Percentiles rank a stretch among this genome's conserved stretches.
Conservation (phyloP, 2,888 invertebrate species). For the Andrena chrysosceles region DNA sequence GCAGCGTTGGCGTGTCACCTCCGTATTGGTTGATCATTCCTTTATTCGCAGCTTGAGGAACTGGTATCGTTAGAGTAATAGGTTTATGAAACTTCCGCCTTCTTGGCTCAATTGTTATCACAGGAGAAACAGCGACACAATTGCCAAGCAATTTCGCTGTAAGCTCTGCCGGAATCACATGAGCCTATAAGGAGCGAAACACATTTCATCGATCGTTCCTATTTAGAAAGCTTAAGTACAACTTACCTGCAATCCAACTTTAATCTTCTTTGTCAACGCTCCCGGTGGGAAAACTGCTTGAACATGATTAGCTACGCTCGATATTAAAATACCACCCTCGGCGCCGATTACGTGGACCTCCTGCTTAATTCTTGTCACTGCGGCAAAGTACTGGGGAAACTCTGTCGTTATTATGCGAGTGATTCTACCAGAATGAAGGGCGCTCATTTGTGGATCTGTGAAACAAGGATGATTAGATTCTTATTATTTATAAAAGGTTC, state of each 20-base stretch:
- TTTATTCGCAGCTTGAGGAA: constrained; percentile 87
- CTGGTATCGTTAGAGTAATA: constrained; percentile 97
- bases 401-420: constrained; percentile 97
- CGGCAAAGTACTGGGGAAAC: constrained; percentile 99
- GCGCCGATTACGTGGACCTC: constrained; percentile 99
- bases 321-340: constrained; percentile 98
- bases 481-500: not conserved
- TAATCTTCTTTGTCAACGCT: constrained; percentile 99
- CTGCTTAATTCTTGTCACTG: constrained; percentile 97
- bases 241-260: constrained; percentile 96
- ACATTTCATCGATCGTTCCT: not conserved
- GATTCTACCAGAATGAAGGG: constrained; percentile 89
- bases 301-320: constrained; percentile 91
- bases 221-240: not conserved
- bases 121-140: constrained; percentile 98
- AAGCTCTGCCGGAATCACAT: constrained; percentile 94
- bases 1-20: constrained; percentile 92
- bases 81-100: constrained; percentile 99
- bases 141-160: constrained; percentile 96
- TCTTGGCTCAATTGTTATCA: constrained; percentile 99
- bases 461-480: constrained; percentile 5
- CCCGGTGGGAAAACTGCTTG: constrained; percentile 96
- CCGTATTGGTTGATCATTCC: constrained; percentile 95
- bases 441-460: constrained; percentile 83
- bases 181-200: constrained; percentile 88